A percentile compares a stretch with the other conserved stretches of the same genome.
phyloP scores from a whole-genome alignment of 1,140 invertebrate genomes.

The Hyphantria cunea region DNA sequence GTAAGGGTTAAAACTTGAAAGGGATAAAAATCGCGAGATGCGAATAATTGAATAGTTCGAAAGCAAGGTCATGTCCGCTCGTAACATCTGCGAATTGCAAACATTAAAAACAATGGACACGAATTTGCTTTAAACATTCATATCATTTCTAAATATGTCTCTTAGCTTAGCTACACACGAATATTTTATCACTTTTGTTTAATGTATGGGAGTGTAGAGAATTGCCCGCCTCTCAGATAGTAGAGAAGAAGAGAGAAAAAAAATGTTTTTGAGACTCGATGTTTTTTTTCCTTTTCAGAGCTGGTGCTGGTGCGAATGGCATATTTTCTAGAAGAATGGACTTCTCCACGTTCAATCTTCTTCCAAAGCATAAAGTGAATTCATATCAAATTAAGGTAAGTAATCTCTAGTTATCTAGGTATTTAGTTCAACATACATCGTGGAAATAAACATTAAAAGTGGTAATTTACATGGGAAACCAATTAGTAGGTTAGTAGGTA shows the following conservation, averaged over 20 bases:
- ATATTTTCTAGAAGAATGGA: conserved; percentile 95
- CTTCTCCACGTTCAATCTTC: conserved; percentile 96
- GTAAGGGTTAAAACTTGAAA: conserved; percentile 27
- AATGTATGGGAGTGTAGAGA: no score
- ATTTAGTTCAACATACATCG: no score
- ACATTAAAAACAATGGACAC: conserved; percentile 8
- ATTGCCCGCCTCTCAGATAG: no score
- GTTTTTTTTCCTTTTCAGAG: conserved; percentile 82
- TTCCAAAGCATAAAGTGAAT: conserved; percentile 97
- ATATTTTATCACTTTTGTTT: no score
- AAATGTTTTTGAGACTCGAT: no score
- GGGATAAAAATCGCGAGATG: not conserved
- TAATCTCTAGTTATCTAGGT: conserved; percentile 1
- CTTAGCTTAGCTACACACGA: not conserved
- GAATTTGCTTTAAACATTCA: not conserved
- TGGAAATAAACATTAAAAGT: no score
- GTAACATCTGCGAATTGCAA: conserved; percentile 24
- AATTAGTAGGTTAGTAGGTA: no score
- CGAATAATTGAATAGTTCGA: conserved; percentile 11
- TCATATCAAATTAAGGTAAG: conserved; percentile 99
- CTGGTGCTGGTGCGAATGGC: conserved; percentile 93
- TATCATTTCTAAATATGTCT: conserved; percentile 13
- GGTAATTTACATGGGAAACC: no score
- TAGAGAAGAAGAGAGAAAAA: no score
- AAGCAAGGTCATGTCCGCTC: conserved; percentile 22